Conservation (phyloP, 2,888 invertebrate species). For the Lasioglossum marginatum region DNA sequence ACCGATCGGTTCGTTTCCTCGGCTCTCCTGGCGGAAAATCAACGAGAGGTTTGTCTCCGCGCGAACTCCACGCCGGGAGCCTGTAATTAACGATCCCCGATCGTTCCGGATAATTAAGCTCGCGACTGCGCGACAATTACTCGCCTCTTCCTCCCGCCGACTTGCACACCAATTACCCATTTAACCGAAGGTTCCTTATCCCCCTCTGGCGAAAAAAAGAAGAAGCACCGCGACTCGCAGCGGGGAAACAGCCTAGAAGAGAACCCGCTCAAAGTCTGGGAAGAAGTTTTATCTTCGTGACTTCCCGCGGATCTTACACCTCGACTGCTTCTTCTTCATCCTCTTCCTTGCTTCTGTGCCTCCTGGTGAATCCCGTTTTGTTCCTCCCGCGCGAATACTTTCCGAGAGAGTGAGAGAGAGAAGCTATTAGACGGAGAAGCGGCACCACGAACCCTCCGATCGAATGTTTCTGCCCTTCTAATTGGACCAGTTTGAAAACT, state of each 20-base stretch:
- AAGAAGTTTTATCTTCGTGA: constrained; percentile 37
- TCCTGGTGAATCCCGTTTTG: neutral
- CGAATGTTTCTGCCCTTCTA: constrained; percentile 1
- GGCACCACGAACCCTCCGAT: neutral
- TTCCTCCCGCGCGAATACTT: neutral
- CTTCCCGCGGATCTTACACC: constrained; percentile 31
- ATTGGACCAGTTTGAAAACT: constrained; percentile 19
- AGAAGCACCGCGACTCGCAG: neutral
- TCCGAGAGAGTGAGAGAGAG: neutral
- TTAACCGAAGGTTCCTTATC: constrained; percentile 14
- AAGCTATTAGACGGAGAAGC: neutral
- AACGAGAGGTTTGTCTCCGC: constrained; percentile 7
- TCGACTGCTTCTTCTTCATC: constrained; percentile 6
- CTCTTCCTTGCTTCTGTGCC: neutral
- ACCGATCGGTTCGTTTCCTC: constrained; percentile 41
- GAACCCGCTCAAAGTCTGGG: constrained; percentile 20
- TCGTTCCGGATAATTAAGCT: constrained; percentile 62
- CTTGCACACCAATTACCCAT: constrained; percentile 30
- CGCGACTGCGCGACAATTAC: constrained; percentile 50
- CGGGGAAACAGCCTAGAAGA: neutral
- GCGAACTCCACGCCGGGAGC: constrained; percentile 30
- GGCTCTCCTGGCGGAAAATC: neutral
- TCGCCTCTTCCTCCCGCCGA: neutral
- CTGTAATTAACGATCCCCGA: constrained; percentile 60
- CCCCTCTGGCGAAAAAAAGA: neutral